Conservation (phyloP, 2,888 invertebrate species). For the Dione juno region DNA sequence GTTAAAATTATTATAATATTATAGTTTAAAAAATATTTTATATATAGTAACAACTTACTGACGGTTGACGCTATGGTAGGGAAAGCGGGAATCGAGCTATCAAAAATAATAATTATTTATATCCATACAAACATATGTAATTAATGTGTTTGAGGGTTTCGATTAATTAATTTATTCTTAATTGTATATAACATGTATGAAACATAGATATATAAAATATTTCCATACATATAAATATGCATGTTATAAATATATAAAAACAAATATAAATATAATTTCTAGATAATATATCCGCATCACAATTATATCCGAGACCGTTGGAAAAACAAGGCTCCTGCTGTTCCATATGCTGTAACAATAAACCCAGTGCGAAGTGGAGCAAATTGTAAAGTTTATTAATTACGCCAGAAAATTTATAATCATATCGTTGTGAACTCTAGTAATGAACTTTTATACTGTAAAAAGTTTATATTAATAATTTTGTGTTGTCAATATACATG, state of each 20-base stretch:
- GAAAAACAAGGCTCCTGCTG: constrained; percentile 54
- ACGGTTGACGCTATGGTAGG: too few relatives aligned
- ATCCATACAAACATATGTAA: too few relatives aligned
- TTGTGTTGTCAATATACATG: not conserved
- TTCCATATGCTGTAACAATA: constrained; percentile 56
- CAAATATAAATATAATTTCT: constrained; percentile 34
- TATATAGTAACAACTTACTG: too few relatives aligned
- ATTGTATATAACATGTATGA: too few relatives aligned
- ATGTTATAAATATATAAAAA: too few relatives aligned
- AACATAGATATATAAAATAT: too few relatives aligned
- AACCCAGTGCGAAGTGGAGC: constrained; percentile 16
- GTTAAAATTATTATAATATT: constrained; percentile 15
- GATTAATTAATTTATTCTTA: too few relatives aligned
- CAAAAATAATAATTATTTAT: too few relatives aligned
- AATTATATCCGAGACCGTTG: constrained; percentile 43
- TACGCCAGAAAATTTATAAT: constrained; percentile 12
- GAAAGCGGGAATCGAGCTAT: too few relatives aligned
- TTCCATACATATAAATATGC: not conserved
- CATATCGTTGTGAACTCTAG: not conserved
- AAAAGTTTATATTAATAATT: constrained; percentile 21
- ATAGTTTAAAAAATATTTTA: not conserved
- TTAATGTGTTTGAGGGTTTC: too few relatives aligned
- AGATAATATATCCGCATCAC: constrained; percentile 49
- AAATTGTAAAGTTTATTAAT: constrained; percentile 26
- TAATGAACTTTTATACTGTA: constrained; percentile 25